Conservation (phyloP, 2,113 vertebrate species). For the Saiga tatarica region DNA sequence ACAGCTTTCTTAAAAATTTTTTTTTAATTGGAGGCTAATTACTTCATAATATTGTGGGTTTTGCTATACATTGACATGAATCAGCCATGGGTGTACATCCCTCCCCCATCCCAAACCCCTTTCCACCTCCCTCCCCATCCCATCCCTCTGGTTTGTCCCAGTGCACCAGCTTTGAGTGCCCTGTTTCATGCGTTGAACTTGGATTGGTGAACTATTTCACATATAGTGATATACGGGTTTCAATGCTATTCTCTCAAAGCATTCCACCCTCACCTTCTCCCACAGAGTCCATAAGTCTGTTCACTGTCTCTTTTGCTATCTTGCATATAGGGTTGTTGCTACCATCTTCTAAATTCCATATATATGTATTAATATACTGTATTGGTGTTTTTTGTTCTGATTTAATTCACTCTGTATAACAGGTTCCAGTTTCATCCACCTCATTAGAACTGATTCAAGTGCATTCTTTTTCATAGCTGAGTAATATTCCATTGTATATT, state of each 20-base stretch:
- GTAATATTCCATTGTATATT: neutral
- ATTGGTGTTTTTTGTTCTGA: neutral
- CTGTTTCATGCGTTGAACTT: neutral
- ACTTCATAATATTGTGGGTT: neutral
- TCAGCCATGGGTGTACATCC: neutral
- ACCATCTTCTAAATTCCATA: neutral
- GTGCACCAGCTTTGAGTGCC: neutral
- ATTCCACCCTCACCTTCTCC: accelerated
- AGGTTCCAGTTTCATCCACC: neutral
- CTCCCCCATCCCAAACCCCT: neutral
- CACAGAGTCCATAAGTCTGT: neutral
- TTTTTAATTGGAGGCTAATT: neutral
- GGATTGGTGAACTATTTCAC: neutral
- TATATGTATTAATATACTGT: neutral
- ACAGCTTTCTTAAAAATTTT: neutral
- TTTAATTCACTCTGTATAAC: neutral
- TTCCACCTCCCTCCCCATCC: neutral
- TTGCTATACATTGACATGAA: neutral
- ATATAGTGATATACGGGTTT: neutral
- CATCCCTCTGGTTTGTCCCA: neutral
- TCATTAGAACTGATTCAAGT: neutral
- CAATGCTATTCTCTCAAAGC: neutral
- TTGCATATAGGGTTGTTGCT: neutral
- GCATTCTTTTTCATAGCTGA: neutral
- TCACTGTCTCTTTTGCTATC: neutral